Base-by-base conservation (phyloP, 2,888 invertebrate species). In the Lepidonotus clava region DNA sequence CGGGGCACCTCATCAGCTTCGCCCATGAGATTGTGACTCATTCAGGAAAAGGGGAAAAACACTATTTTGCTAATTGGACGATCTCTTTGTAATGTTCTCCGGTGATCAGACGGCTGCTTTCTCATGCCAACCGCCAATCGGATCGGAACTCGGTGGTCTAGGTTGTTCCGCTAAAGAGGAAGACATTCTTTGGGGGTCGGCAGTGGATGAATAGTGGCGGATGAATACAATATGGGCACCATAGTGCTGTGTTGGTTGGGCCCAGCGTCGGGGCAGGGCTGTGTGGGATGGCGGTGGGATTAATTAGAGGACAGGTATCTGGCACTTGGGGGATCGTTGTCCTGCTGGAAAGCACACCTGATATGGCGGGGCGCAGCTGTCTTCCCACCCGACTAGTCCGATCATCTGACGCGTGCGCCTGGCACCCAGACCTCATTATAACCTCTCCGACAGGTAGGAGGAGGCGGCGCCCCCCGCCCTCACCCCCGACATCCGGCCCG, bases 41-140 rank as follows among this genome's bases (percentile, higher is more conserved):
- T 61, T 61, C 28, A 11, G 28, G 61, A 61, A 61, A n/a, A 61
- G 24, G 28, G 61, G 28, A 21, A 71, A 38, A 71, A 71, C 34
- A 38, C 34, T 66, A 28, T 34, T 71, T 71, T 38, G 38, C 66
- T 66, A 71, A 71, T 34, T 71, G 71, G 71, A 71, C 71, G 71
- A 71, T 71, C 36, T 71, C 36, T 71, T 34, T 34, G 71, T 36
- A n/a, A 61, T 2, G 14, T 61, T 61, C 24, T 28, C 28, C 28
- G n/a, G n/a, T n/a, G n/a, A n/a, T n/a, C n/a, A n/a, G n/a, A n/a
- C n/a, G n/a, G n/a, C n/a, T n/a, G n/a, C n/a, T n/a, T n/a, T n/a
- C 28, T 11, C 28, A 28, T 61, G 24, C 28, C 1, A 61, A 28
- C 28, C 5, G 1, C 61, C 61, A 61, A 28, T 11, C 8, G 71